phyloP scores from a whole-genome alignment of 2,113 vertebrate species.

The Rhinolophus ferrumequinum region DNA sequence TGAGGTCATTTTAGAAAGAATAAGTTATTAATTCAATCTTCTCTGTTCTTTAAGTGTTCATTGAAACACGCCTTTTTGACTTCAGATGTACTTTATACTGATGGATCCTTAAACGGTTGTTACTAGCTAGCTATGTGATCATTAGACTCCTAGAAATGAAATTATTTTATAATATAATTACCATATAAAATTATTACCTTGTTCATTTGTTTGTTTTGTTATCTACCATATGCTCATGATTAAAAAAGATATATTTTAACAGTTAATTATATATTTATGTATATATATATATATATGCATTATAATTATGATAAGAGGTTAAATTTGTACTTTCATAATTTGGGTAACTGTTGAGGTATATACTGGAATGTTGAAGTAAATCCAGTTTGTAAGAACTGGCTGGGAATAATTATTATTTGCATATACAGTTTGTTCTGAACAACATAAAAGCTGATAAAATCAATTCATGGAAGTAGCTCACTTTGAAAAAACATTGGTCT shows the following conservation, averaged over 20 bases:
- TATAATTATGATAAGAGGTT: not conserved
- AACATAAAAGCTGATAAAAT: not conserved
- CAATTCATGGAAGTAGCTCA: not conserved
- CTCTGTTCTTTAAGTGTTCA: not conserved
- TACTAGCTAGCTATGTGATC: not conserved
- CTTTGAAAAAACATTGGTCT: not conserved
- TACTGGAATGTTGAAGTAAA: not conserved
- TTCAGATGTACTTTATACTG: slow-evolving; percentile 7
- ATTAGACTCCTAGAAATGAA: not conserved
- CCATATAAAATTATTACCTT: not conserved
- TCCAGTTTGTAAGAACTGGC: not conserved
- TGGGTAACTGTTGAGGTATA: not conserved
- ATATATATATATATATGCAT: not conserved
- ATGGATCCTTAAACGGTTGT: not conserved
- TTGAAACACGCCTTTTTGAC: not conserved
- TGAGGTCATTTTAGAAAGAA: slow-evolving; percentile 29
- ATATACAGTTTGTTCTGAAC: not conserved
- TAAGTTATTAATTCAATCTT: slow-evolving; percentile 59
- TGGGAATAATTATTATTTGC: not conserved
- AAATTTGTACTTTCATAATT: not conserved
- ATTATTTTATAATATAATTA: not conserved
- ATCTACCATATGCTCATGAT: not conserved
- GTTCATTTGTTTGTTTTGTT: not conserved
- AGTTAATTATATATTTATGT: not conserved
- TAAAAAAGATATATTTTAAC: not conserved